phyloP scores from a whole-genome alignment of 2,888 invertebrate species.

The Phlogophora meticulosa region DNA sequence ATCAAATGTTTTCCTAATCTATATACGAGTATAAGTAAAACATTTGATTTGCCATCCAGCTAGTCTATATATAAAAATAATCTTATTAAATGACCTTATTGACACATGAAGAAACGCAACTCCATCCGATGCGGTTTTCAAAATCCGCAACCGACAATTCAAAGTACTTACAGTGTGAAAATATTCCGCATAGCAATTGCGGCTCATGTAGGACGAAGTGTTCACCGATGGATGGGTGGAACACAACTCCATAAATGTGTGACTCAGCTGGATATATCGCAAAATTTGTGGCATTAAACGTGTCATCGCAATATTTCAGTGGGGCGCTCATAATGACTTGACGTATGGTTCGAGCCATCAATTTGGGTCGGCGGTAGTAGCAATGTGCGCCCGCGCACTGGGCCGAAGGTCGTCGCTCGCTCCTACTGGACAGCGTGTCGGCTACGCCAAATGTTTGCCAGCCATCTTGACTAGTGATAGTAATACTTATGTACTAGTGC shows the following conservation, averaged over 20 bases:
- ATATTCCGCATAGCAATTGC: slow-evolving; percentile 22
- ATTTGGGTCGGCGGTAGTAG: slow-evolving; percentile 72
- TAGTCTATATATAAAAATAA: too few species aligned
- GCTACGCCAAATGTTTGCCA: slow-evolving; percentile 68
- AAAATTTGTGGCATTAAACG: slow-evolving; percentile 47
- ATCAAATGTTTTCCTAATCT: too few species aligned
- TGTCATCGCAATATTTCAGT: slow-evolving; percentile 65
- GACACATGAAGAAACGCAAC: background rate
- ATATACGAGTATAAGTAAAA: too few species aligned
- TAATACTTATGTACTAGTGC: background rate
- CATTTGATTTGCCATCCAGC: too few species aligned
- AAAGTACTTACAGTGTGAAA: slow-evolving; percentile 1
- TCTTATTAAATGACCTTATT: too few species aligned
- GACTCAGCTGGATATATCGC: slow-evolving; percentile 25
- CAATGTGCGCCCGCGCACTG: slow-evolving; percentile 68
- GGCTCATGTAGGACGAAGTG: slow-evolving; percentile 12
- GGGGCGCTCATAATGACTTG: slow-evolving; percentile 62
- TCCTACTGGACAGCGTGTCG: slow-evolving; percentile 81
- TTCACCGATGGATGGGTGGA: slow-evolving; percentile 24
- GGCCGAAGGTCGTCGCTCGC: slow-evolving; percentile 76
- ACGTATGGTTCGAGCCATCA: slow-evolving; percentile 69
- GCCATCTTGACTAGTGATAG: slow-evolving; percentile 24
- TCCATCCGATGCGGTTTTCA: background rate
- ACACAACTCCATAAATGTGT: slow-evolving; percentile 20
- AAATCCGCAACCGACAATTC: too few species aligned